Evolutionary conservation across 2,888 invertebrate species (phyloP).

Genomic region (Rotaria magnacalcarata): DNA sequence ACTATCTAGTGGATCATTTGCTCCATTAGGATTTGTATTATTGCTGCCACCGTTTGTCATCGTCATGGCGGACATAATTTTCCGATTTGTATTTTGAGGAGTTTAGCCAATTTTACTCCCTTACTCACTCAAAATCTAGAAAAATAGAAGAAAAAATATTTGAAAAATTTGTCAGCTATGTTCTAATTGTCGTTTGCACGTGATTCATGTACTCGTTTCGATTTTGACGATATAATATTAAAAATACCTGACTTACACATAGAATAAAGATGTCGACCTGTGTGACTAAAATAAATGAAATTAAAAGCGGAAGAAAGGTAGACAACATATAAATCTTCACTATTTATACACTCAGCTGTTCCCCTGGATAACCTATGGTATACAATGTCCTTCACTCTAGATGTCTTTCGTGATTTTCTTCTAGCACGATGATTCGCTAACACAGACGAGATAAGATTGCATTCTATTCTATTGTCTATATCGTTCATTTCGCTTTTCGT

Average conservation of each 20-base stretch:
- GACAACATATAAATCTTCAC: neutral
- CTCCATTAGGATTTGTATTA: neutral
- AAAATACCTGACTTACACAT: neutral
- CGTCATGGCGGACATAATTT: neutral
- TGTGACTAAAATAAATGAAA: neutral
- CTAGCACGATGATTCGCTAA: neutral
- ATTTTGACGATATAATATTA: neutral
- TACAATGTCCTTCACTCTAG: neutral
- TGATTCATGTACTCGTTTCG: too few relatives aligned
- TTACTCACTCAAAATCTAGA: slow-evolving; percentile 8
- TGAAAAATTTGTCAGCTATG: neutral
- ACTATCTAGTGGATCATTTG: neutral
- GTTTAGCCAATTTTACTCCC: slow-evolving; percentile 56
- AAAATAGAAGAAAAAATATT: neutral
- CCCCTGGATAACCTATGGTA: neutral
- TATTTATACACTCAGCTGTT: slow-evolving; percentile 20
- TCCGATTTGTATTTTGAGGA: slow-evolving; percentile 64
- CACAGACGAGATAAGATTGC: slow-evolving; percentile 4
- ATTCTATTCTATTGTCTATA: neutral
- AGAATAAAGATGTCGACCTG: neutral
- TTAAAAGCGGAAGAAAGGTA: neutral
- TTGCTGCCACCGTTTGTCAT: neutral
- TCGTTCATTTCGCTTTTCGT: neutral
- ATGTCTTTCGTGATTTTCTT: neutral
- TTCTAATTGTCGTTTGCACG: neutral